These are phyloP conservation scores for Schlechtendalia chinensis DNA, from an alignment of 1,140 invertebrate genomes.

Conservation along the genomic window DNA sequence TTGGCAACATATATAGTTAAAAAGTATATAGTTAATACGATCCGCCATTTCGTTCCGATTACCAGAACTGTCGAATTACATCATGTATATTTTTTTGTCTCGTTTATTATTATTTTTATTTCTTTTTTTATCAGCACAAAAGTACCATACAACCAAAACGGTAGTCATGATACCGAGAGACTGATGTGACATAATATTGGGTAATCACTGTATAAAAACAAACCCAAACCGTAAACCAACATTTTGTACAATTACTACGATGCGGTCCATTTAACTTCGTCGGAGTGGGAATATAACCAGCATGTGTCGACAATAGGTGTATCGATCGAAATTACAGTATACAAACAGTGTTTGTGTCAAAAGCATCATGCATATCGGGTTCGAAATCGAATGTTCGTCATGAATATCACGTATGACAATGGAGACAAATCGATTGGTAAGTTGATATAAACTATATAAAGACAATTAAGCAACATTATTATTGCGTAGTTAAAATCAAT, in stretches of 20 bases:
- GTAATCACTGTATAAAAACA: conserved; percentile 14
- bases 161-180: conserved; percentile 1
- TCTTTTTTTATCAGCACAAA: background rate
- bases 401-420: background rate
- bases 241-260: background rate
- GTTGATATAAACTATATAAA: background rate
- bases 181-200: conserved; percentile 40
- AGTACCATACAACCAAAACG: conserved; percentile 2
- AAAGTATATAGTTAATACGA: background rate
- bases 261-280: background rate
- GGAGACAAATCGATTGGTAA: conserved; percentile 28
- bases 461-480: background rate
- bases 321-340: conserved; percentile 11
- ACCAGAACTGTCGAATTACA: background rate
- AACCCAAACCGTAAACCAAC: conserved; percentile 34
- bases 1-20: background rate
- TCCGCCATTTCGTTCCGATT: conserved; percentile 43
- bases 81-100: background rate
- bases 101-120: background rate
- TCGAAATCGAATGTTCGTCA: conserved; percentile 3
- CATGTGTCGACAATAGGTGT: background rate
- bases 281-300: background rate
- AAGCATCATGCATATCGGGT: conserved; percentile 4
- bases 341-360: background rate
- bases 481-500: too few species aligned